A percentile compares a stretch with the other conserved stretches of the same genome.
phyloP scores from a whole-genome alignment of 2,797 vertebrate species.

The Chiloscyllium punctatum region DNA sequence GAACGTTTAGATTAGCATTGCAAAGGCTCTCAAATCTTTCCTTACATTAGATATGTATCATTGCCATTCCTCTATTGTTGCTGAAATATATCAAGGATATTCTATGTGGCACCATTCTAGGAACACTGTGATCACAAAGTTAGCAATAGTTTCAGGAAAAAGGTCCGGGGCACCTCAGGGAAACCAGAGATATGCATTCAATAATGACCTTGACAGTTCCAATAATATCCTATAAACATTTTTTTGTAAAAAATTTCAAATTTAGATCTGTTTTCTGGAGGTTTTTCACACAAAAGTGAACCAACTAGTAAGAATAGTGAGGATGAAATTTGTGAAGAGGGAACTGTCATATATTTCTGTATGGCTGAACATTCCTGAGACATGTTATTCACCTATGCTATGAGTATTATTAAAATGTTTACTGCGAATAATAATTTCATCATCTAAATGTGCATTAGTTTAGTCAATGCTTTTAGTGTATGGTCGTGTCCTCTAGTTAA shows the following conservation, averaged over 20 bases:
- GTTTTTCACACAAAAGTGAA: neutral
- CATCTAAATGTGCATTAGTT: neutral
- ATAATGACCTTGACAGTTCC: neutral
- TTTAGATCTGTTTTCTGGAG: neutral
- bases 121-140: neutral
- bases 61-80: neutral
- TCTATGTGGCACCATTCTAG: neutral
- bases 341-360: neutral
- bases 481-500: neutral
- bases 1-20: neutral
- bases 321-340: neutral
- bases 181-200: neutral
- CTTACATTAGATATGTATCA: neutral
- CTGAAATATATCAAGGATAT: neutral
- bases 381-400: neutral
- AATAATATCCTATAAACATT: neutral
- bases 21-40: neutral
- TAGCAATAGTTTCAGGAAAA: neutral
- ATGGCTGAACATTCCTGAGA: neutral
- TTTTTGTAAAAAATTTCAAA: neutral
- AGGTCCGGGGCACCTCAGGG: neutral
- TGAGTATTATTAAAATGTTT: neutral
- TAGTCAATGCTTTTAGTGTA: neutral
- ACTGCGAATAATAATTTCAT: neutral
- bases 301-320: neutral